Percentiles rank a stretch among this genome's conserved stretches.
These are phyloP conservation scores for Pecten maximus DNA, from an alignment of 2,888 invertebrate species.

Conservation along the genomic window DNA sequence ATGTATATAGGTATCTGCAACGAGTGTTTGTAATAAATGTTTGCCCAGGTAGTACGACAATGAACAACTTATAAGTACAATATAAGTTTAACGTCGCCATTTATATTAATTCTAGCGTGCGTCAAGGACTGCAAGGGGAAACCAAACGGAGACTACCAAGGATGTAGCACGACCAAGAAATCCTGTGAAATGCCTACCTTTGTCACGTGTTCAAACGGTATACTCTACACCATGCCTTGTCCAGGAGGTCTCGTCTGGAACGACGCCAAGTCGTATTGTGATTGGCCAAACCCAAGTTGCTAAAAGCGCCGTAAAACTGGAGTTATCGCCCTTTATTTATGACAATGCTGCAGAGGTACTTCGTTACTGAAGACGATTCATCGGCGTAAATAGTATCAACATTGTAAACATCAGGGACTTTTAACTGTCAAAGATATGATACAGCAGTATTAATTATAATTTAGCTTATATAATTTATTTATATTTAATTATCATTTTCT, in stretches of 20 bases:
- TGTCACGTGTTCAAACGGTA: background rate
- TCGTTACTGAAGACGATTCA: too few relatives aligned
- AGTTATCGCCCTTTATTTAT: background rate
- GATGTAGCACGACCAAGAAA: background rate
- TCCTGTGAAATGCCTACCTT: background rate
- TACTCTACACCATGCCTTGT: background rate
- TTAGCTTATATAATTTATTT: background rate
- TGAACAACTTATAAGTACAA: too few relatives aligned
- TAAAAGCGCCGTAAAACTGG: background rate
- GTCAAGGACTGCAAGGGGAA: background rate
- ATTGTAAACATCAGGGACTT: background rate
- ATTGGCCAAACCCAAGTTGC: background rate
- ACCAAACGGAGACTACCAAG: background rate
- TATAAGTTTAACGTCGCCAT: too few relatives aligned
- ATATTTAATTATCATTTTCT: background rate
- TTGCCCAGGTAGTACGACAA: too few relatives aligned
- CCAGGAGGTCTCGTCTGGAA: background rate
- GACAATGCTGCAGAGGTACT: background rate
- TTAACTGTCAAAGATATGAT: background rate
- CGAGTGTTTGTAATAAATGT: too few relatives aligned
- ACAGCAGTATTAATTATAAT: background rate
- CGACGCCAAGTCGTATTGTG: background rate
- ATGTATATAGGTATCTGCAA: too few relatives aligned
- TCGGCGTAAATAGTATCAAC: too few relatives aligned
- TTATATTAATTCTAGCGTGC: background rate